A percentile compares a stretch with the other conserved stretches of the same genome.
Evolutionary conservation across 2,113 vertebrate species (phyloP).

Genomic region (Rhinoptilus africanus): DNA sequence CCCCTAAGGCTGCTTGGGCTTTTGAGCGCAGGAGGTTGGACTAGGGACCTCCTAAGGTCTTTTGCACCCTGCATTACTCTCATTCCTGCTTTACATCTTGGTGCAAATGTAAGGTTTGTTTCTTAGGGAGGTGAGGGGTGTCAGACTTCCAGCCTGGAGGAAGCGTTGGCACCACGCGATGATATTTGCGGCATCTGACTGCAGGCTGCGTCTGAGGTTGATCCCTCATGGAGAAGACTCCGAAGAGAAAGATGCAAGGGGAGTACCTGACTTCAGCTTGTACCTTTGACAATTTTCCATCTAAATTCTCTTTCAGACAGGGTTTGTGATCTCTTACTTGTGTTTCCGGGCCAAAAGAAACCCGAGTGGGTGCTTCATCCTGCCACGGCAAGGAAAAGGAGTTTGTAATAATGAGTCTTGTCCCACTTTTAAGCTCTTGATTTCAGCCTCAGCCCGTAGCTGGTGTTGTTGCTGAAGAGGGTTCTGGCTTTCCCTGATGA

Average conservation of each 20-base stretch:
- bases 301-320: neutral
- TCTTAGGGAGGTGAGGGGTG: neutral
- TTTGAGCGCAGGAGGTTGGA: rapidly evolving
- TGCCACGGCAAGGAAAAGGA: neutral
- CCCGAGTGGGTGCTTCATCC: neutral
- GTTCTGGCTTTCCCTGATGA: neutral
- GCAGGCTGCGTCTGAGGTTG: neutral
- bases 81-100: neutral
- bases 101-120: neutral
- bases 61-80: neutral
- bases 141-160: neutral
- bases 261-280: neutral
- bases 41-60: neutral
- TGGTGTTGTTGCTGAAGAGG: neutral
- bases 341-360: neutral
- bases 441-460: rapidly evolving
- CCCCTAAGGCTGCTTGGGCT: neutral
- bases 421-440: neutral
- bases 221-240: neutral
- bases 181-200: neutral
- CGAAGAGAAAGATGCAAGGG: neutral
- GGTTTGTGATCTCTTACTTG: neutral
- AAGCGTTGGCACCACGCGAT: rapidly evolving
- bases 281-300: neutral
- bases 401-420: neutral